Base-by-base conservation (phyloP, 2,113 vertebrate species). In the Cinclus mexicanus region DNA sequence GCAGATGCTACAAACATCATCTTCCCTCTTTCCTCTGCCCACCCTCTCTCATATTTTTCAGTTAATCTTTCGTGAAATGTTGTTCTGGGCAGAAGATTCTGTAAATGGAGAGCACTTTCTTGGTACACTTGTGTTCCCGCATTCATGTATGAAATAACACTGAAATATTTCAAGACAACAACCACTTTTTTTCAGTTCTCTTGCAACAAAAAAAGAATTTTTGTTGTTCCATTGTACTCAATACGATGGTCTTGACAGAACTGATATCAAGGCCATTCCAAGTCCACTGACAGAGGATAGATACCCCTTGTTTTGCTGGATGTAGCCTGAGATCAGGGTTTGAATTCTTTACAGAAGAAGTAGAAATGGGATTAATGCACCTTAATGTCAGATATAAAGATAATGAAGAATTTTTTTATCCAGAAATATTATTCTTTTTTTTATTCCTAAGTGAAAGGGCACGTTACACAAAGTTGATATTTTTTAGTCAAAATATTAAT, bases 81-180 rank as follows among this genome's bases (percentile, higher is more conserved):
- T 70, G 9, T 3, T 84, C 10, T 42, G 42, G 28, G 13, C 16
- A 46, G 5, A 57, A 59, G 14, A 61, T 83, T 17, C 8, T 61
- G 14, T 95, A 31, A 83, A 77, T 25, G 12, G 9, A 61, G 12
- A 35, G 11, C 29, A 33, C 7, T 63, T 82, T 44, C 4, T 68
- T 46, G 39, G 11, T 57, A 50, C 12, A 14, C 9, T 10, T 53
- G 3, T 55, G 12, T 71, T 28, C 0, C 0, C 39, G 4, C 28
- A 3, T 41, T 37, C 23, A 37, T 1, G 1, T 67, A 33, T 19
- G 20, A 87, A 29, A 37, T 49, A 17, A 13, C 10, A 69, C 6
- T 26, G 8, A 89, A 72, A n/a, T 49, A 55, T 55, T 70, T 93
- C 24, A 74, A 42, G 15, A 63, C 1, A 79, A n/a, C 0, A 70